Evolutionary conservation across 37 sponge, comb jelly and placozoan genomes (phyloP), one percentile per base, ranked within the genome.

Genomic region (Axinella damicornis): DNA sequence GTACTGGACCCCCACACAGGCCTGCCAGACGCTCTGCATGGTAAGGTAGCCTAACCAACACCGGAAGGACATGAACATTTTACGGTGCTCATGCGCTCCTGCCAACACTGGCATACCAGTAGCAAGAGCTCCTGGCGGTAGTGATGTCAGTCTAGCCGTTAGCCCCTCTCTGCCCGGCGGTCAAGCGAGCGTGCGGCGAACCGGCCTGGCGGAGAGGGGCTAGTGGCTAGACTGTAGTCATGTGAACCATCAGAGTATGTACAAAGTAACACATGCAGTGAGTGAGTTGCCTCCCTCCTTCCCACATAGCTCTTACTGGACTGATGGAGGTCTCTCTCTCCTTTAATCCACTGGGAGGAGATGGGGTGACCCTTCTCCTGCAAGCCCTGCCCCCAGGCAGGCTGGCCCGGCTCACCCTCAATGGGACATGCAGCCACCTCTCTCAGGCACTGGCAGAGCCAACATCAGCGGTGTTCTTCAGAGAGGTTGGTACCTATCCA

Each of bases 1-100:
- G 65, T 39, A 2, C 31, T 87, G n/a, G 79, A 78, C 31, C 14
- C 65, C 0, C 54, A 77, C 35, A 72, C 87, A 46, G 89, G 83
- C 9, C 72, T 89, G 31, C 22, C 6, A 6, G 79, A 78, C 2
- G 53, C 80, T 9, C 59, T 89, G 56, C 72, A 78, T 63, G 59
- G 88, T 87, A 21, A 53, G 65, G 2, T 15, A 13, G 66, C 13
- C 39, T 46, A 9, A 46, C 9, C 46, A 46, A 46, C 4, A 46
- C 46, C 9, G 46, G 46, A 46, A 46, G 46, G 9, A 46, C 46
- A 46, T 4, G 6, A 46, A 12, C 9, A 9, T 12, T 46, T 4
- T 46, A 46, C 9, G 46, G 46, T 46, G 46, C 4, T n/a, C n/a
- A n/a, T n/a, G n/a, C n/a, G n/a, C n/a, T n/a, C n/a, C n/a, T n/a